Evolutionary conservation across 2,113 vertebrate genomes (phyloP).

Genomic region (Microcebus ravelobensis): DNA sequence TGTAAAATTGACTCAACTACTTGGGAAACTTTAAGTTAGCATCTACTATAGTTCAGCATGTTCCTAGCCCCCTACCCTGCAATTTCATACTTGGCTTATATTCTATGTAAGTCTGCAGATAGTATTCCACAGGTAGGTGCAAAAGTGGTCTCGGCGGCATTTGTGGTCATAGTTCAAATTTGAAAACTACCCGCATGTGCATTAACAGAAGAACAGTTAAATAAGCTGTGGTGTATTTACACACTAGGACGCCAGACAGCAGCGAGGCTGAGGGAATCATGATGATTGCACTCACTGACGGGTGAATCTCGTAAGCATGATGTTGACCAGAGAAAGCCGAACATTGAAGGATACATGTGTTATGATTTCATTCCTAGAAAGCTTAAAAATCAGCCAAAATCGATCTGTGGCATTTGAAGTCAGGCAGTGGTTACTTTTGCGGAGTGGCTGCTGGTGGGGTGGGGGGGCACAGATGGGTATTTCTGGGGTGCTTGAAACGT

Average conservation of each 20-base stretch:
- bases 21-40: neutral
- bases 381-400: neutral
- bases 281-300: too few relatives aligned
- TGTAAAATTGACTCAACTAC: neutral
- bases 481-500: neutral
- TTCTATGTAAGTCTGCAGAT: accelerated
- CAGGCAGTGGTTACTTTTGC: neutral
- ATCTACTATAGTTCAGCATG: neutral
- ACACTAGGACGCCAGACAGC: accelerated
- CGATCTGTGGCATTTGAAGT: neutral
- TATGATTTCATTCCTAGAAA: neutral
- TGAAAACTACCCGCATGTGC: neutral
- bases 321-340: neutral
- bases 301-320: accelerated
- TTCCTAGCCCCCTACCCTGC: accelerated
- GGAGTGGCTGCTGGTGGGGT: neutral
- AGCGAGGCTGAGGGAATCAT: neutral
- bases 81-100: neutral
- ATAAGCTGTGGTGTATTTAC: accelerated
- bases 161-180: neutral
- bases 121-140: neutral
- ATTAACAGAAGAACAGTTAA: neutral
- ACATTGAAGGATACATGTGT: too few relatives aligned
- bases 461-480: too few relatives aligned
- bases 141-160: neutral